These are phyloP conservation scores for Eupithecia vulgata DNA, from an alignment of 2,888 invertebrate species.

Conservation along the genomic window DNA sequence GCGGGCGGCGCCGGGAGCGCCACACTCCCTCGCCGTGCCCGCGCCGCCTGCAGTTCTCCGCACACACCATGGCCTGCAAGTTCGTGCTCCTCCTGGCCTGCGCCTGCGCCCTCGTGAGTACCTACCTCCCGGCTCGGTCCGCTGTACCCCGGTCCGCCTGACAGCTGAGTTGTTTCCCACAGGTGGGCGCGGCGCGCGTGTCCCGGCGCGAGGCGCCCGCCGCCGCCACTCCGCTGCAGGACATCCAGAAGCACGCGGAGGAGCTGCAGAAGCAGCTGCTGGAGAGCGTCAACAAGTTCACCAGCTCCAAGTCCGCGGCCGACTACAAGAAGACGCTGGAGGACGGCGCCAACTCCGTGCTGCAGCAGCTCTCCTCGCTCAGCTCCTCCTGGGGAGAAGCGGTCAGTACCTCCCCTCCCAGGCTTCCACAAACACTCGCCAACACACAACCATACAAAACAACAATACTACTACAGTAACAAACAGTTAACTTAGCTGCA, in stretches of 20 bases:
- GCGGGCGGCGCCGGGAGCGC: constrained; percentile 41
- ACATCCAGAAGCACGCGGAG: constrained; percentile 66
- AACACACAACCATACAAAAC: no score
- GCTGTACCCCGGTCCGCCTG: neutral
- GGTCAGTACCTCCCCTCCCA: no score
- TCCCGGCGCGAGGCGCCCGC: constrained; percentile 55
- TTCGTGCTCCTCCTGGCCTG: constrained; percentile 65
- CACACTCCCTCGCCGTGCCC: constrained; percentile 51
- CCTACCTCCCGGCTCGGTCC: no score
- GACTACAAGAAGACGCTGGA: constrained; percentile 68
- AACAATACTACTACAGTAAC: no score
- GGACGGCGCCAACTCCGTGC: constrained; percentile 66
- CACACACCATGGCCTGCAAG: constrained; percentile 60
- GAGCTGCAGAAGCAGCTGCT: constrained; percentile 70
- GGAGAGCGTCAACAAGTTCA: constrained; percentile 62
- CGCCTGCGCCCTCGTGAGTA: constrained; percentile 70
- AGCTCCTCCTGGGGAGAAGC: neutral
- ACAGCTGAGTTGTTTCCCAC: neutral
- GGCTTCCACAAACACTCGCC: no score
- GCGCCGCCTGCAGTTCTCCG: constrained; percentile 43
- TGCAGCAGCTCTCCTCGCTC: constrained; percentile 55
- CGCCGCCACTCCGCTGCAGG: constrained; percentile 52
- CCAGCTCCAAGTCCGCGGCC: constrained; percentile 60
- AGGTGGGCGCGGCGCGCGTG: neutral
- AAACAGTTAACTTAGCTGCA: no score